These are phyloP conservation scores for Herpetotheres cachinnans DNA, from an alignment of 2,113 vertebrate genomes.

Conservation along the genomic window DNA sequence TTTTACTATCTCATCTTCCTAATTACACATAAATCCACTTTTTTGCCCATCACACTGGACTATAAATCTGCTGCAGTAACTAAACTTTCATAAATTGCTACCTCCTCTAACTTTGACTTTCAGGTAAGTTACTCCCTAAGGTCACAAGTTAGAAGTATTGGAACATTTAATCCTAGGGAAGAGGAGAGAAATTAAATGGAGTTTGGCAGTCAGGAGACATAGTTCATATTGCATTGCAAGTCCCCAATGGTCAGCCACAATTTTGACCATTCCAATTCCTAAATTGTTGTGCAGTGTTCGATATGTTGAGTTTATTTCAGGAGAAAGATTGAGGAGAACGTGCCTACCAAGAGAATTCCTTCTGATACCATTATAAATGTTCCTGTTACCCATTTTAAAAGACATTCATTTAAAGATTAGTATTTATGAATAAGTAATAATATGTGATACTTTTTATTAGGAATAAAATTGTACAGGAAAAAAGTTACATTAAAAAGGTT, in stretches of 20 bases:
- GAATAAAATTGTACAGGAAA: neutral
- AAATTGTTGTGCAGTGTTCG: constrained; percentile 29
- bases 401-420: neutral
- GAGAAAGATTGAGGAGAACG: neutral
- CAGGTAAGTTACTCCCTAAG: constrained; percentile 2
- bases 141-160: neutral
- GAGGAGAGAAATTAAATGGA: constrained; percentile 49
- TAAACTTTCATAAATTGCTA: neutral
- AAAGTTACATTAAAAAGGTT: neutral
- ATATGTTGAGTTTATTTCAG: constrained; percentile 36
- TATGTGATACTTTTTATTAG: neutral
- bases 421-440: neutral
- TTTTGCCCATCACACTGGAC: neutral
- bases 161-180: constrained; percentile 22
- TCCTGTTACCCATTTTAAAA: neutral
- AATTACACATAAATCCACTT: neutral
- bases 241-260: constrained; percentile 5
- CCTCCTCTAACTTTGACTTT: constrained; percentile 36
- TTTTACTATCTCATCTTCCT: neutral
- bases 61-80: neutral
- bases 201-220: constrained; percentile 20
- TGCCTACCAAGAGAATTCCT: neutral
- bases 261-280: neutral
- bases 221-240: neutral
- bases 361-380: neutral